Conservation (phyloP, 2,888 invertebrate genomes). For the Drosophila anomalata region DNA sequence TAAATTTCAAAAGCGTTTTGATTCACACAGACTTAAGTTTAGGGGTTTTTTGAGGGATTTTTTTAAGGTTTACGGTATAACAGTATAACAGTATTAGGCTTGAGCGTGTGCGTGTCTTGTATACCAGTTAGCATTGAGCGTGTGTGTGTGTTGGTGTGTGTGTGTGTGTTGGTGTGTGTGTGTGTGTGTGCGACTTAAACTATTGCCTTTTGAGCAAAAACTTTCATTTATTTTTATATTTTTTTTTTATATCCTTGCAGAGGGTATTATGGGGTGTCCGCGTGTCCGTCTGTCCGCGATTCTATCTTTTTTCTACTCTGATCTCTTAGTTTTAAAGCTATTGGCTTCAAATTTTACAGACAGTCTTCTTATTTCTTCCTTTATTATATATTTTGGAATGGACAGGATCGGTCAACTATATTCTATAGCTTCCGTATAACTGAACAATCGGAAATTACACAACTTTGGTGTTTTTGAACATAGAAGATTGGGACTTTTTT, state of each 20-base stretch:
- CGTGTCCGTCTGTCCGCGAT: too few species aligned
- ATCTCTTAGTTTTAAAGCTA: too few species aligned
- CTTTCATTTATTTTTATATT: constrained; percentile 13
- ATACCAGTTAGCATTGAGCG: constrained; percentile 41
- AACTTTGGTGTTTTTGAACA: too few species aligned
- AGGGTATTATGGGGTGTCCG: too few species aligned
- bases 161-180: constrained; percentile 2
- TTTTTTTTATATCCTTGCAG: constrained; percentile 13
- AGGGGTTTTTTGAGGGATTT: not conserved
- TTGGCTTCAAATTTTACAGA: too few species aligned
- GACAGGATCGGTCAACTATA: not conserved
- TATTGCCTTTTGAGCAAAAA: constrained; percentile 65
- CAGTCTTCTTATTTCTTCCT: too few species aligned
- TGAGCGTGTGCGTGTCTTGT: constrained; percentile 35
- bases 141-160: not conserved
- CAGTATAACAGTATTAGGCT: constrained; percentile 56
- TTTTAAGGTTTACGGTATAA: constrained; percentile 54
- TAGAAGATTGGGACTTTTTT: too few species aligned
- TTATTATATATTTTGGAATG: too few species aligned
- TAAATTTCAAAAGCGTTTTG: constrained; percentile 26
- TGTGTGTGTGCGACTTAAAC: constrained; percentile 45
- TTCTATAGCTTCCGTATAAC: too few species aligned
- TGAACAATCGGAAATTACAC: too few species aligned
- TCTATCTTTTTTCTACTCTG: too few species aligned
- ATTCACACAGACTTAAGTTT: constrained; percentile 2